Evolutionary conservation across 2,113 vertebrate species (phyloP).

Genomic region (Corythornis vintsioides): DNA sequence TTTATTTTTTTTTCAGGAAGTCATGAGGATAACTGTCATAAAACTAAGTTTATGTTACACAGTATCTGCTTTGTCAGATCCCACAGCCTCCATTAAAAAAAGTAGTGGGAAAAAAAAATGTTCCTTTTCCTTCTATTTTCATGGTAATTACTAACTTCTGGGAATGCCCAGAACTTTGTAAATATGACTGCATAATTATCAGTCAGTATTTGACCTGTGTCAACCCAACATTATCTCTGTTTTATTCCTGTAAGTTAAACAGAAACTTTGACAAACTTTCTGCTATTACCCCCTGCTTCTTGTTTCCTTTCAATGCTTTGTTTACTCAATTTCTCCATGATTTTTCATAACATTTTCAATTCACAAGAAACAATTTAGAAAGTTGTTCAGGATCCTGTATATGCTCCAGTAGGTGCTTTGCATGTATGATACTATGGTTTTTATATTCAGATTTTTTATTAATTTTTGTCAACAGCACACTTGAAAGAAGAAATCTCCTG

Average conservation of each 20-base stretch:
- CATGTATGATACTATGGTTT: fast-evolving
- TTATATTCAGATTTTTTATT: not conserved
- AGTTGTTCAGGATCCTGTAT: not conserved
- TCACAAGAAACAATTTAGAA: not conserved
- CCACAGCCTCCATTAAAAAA: not conserved
- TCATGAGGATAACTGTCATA: not conserved
- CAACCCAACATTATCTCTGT: no score
- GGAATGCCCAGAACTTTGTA: not conserved
- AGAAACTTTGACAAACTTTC: not conserved
- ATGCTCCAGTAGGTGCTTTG: not conserved
- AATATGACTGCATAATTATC: no score
- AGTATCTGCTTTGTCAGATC: not conserved
- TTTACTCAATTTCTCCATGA: not conserved
- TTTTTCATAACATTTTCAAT: not conserved
- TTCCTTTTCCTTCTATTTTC: not conserved
- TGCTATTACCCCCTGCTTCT: not conserved
- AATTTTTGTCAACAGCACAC: not conserved
- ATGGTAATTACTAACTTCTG: not conserved
- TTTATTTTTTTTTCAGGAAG: no score
- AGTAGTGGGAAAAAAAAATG: fast-evolving
- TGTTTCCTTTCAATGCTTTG: not conserved
- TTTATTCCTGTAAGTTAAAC: not conserved
- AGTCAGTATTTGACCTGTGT: not conserved
- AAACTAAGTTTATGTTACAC: not conserved
- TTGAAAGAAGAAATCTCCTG: not conserved